Conservation (phyloP, 1,140 invertebrate species). For the Lucilia sericata region DNA sequence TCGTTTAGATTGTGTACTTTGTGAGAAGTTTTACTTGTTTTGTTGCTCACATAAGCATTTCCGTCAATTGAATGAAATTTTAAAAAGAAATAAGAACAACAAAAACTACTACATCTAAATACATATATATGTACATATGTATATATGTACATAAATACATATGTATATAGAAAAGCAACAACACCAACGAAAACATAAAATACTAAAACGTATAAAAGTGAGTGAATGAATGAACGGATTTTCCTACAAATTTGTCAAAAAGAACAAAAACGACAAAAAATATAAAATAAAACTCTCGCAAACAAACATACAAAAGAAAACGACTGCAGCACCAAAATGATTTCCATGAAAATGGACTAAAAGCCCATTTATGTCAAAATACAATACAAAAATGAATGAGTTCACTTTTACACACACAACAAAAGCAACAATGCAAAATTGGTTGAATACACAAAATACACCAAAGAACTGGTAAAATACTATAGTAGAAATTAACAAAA, state of each 20-base stretch:
- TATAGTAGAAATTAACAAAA: background rate
- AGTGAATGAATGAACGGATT: slow-evolving; percentile 34
- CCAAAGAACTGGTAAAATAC: background rate
- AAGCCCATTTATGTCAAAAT: slow-evolving; percentile 39
- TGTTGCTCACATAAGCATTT: slow-evolving; percentile 42
- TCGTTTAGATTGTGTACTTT: background rate
- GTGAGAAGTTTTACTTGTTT: slow-evolving; percentile 33
- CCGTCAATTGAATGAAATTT: slow-evolving; percentile 29
- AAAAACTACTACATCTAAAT: background rate
- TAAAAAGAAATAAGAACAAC: background rate
- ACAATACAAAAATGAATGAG: slow-evolving; percentile 16
- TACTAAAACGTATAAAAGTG: slow-evolving; percentile 17
- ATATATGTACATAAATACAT: too few species aligned
- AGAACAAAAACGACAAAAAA: slow-evolving; percentile 1
- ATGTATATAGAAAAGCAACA: background rate
- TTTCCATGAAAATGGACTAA: slow-evolving; percentile 27
- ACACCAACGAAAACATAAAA: slow-evolving; percentile 2
- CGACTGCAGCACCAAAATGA: background rate
- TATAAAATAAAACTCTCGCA: background rate
- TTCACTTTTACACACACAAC: background rate
- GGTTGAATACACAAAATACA: slow-evolving; percentile 1
- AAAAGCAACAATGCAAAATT: slow-evolving; percentile 12
- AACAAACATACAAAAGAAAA: background rate
- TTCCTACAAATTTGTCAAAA: slow-evolving; percentile 41
- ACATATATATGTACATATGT: too few species aligned